Percentiles rank a stretch among this genome's conserved stretches.
Evolutionary conservation across 2,888 invertebrate genomes (phyloP).

Genomic region (Tenthredo distinguenda): DNA sequence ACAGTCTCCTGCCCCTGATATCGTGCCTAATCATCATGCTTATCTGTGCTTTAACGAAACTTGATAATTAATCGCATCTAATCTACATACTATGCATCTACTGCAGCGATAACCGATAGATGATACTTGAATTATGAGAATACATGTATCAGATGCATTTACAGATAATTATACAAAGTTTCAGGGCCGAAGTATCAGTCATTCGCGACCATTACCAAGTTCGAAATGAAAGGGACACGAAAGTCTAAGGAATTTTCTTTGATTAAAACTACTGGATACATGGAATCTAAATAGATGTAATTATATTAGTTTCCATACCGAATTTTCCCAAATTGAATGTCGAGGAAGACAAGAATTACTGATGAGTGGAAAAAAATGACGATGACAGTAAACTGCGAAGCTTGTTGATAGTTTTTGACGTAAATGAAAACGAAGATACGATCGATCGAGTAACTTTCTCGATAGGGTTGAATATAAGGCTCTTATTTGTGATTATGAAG

Average conservation of each 20-base stretch:
- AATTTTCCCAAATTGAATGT: too few species aligned
- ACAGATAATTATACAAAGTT: not conserved
- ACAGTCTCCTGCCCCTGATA: not conserved
- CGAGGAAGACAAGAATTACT: too few species aligned
- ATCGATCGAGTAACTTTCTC: not conserved
- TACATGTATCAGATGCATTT: not conserved
- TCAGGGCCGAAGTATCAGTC: not conserved
- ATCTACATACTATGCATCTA: not conserved
- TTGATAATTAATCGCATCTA: not conserved
- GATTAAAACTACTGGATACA: not conserved
- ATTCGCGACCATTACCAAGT: not conserved
- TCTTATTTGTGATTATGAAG: not conserved
- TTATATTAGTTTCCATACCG: too few species aligned
- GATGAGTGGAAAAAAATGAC: not conserved
- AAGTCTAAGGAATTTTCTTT: not conserved
- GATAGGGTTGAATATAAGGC: not conserved
- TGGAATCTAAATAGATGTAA: too few species aligned
- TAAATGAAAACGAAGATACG: not conserved
- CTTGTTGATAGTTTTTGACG: not conserved
- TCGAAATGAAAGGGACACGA: not conserved
- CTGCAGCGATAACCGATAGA: not conserved
- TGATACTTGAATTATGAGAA: not conserved
- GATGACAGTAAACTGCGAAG: not conserved
- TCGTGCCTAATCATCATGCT: not conserved
- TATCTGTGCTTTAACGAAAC: slow-evolving; percentile 19